A percentile compares a stretch with the other conserved stretches of the same genome.
Conservation (phyloP, 2,888 invertebrate genomes). For the Ditylenchus weischeri region DNA sequence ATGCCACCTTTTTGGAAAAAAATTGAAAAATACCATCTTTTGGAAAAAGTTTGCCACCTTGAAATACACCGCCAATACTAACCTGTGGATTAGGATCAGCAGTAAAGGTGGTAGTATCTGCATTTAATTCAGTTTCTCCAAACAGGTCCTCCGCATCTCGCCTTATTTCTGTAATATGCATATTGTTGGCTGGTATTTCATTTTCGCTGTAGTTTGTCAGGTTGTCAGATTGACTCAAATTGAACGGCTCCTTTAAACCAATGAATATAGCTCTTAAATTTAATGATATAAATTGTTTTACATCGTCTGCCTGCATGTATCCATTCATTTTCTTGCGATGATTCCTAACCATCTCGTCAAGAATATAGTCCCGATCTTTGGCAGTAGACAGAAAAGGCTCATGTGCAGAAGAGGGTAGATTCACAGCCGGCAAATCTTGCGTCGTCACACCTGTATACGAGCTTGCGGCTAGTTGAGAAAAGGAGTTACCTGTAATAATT, state of each 20-base stretch:
- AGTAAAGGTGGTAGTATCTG: no score
- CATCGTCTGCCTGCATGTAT: not conserved
- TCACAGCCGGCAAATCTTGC: slow-evolving; percentile 30
- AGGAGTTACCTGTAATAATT: not conserved
- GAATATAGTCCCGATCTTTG: slow-evolving; percentile 35
- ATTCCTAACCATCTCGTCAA: slow-evolving; percentile 29
- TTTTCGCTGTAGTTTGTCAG: no score
- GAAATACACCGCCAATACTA: no score
- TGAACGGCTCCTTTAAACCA: not conserved
- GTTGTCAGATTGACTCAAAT: no score
- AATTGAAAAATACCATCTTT: no score
- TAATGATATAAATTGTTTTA: not conserved
- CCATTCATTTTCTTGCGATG: slow-evolving; percentile 16
- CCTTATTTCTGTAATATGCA: no score
- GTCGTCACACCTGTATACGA: not conserved
- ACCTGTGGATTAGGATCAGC: no score
- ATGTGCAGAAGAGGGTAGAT: slow-evolving; percentile 26
- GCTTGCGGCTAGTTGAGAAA: slow-evolving; percentile 1
- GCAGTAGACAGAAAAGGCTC: slow-evolving; percentile 33
- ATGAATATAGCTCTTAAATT: not conserved
- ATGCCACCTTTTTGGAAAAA: no score
- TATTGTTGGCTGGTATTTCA: no score
- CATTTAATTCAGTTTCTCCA: no score
- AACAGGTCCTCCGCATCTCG: no score
- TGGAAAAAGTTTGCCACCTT: no score